Evolutionary conservation across 1,140 invertebrate genomes (phyloP).

Genomic region (Halotydeus destructor): DNA sequence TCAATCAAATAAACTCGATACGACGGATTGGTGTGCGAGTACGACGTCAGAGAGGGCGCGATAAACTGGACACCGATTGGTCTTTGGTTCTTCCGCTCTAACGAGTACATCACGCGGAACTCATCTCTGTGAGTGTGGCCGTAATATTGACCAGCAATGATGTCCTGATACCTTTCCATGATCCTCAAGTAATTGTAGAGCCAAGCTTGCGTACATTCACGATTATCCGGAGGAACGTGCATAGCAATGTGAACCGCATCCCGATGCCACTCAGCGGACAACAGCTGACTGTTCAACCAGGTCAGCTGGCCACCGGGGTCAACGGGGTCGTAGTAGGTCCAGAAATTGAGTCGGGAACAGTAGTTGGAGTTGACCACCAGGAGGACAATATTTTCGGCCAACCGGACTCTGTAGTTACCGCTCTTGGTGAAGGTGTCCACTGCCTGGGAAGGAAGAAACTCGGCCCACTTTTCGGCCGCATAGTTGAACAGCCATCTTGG

Average conservation of each 20-base stretch:
- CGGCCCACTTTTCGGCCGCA: constrained; percentile 59
- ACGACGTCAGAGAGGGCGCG: constrained; percentile 27
- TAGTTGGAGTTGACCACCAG: constrained; percentile 84
- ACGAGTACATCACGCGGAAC: constrained; percentile 28
- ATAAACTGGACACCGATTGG: constrained; percentile 27
- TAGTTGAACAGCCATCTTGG: constrained; percentile 80
- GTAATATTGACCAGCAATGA: constrained; percentile 30
- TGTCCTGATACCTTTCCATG: constrained; percentile 28
- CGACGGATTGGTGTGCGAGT: constrained; percentile 44
- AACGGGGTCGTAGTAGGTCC: constrained; percentile 45
- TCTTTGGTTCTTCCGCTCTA: constrained; percentile 14
- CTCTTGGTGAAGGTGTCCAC: constrained; percentile 35
- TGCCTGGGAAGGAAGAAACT: constrained; percentile 64
- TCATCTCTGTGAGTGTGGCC: constrained; percentile 29
- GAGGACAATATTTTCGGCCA: constrained; percentile 63
- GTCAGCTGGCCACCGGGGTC: constrained; percentile 82
- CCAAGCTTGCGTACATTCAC: constrained; percentile 41
- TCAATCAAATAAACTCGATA: no score
- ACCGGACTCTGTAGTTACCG: constrained; percentile 72
- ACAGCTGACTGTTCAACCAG: constrained; percentile 83
- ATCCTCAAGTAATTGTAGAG: constrained; percentile 28
- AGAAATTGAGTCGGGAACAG: constrained; percentile 69
- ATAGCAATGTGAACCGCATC: constrained; percentile 94
- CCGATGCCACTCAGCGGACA: constrained; percentile 69
- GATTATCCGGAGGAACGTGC: constrained; percentile 89